Conservation (phyloP, 2,797 vertebrate genomes). For the Pempheris klunzingeri region DNA sequence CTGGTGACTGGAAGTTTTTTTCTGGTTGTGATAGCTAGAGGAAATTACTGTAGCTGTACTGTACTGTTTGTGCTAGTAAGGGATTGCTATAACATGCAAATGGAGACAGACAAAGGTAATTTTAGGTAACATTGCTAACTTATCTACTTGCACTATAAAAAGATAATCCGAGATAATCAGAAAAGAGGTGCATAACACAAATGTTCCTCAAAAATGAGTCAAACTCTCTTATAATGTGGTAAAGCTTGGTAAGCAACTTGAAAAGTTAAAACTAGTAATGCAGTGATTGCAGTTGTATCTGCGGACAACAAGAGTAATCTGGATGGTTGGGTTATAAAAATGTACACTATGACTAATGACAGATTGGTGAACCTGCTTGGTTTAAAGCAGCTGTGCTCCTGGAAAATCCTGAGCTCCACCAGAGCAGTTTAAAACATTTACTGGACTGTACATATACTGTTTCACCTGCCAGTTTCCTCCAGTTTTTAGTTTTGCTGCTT, state of each 20-base stretch:
- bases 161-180: background rate
- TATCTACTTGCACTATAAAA: background rate
- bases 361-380: no score
- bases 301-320: no score
- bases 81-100: background rate
- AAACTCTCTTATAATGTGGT: background rate
- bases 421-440: no score
- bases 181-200: background rate
- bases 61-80: background rate
- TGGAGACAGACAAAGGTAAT: background rate
- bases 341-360: no score
- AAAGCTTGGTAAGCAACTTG: background rate
- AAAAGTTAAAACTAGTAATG: no score
- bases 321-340: no score
- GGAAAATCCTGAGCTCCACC: no score
- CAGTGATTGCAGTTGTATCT: no score
- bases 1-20: background rate
- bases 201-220: background rate
- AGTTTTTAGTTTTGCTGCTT: no score
- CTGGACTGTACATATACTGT: no score
- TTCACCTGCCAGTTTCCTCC: no score
- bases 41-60: background rate
- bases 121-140: background rate
- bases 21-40: background rate
- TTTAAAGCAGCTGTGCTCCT: no score